Evolutionary conservation across 2,113 vertebrate genomes (phyloP).

Genomic region (Sinocyclocheilus maitianheensis): DNA sequence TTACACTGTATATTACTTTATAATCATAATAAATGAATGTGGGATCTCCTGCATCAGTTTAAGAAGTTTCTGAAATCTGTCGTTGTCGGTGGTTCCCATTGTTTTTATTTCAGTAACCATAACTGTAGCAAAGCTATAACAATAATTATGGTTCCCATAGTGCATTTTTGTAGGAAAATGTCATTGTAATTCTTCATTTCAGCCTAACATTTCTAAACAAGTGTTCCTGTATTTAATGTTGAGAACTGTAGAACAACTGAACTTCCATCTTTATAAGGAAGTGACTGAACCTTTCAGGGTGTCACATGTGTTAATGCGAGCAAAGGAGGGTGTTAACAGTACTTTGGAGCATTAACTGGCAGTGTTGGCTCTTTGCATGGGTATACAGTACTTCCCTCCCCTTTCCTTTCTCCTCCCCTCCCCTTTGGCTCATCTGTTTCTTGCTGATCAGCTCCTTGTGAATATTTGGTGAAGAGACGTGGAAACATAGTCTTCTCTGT

Average conservation of each 20-base stretch:
- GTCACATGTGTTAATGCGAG: slow-evolving; percentile 58
- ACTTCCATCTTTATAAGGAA: slow-evolving; percentile 34
- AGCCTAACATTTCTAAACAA: background rate
- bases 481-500: slow-evolving; percentile 40
- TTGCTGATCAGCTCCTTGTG: slow-evolving; percentile 22
- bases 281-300: slow-evolving; percentile 56
- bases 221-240: background rate
- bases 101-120: background rate
- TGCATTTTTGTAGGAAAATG: background rate
- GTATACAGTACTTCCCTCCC: slow-evolving; percentile 60
- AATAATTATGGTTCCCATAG: background rate
- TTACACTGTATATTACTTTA: background rate
- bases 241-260: background rate
- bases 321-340: slow-evolving; percentile 42
- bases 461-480: slow-evolving; percentile 21
- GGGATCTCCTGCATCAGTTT: background rate
- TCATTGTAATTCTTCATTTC: background rate
- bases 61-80: background rate
- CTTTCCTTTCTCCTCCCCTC: slow-evolving; percentile 26
- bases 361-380: slow-evolving; percentile 35
- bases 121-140: background rate
- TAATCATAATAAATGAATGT: background rate
- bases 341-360: slow-evolving; percentile 20
- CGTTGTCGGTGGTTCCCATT: background rate
- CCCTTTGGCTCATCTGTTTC: slow-evolving; percentile 37